Percentiles rank a stretch among this genome's conserved stretches.
Conservation (phyloP, 2,797 vertebrate species). For the Otolemur crassicaudatus region DNA sequence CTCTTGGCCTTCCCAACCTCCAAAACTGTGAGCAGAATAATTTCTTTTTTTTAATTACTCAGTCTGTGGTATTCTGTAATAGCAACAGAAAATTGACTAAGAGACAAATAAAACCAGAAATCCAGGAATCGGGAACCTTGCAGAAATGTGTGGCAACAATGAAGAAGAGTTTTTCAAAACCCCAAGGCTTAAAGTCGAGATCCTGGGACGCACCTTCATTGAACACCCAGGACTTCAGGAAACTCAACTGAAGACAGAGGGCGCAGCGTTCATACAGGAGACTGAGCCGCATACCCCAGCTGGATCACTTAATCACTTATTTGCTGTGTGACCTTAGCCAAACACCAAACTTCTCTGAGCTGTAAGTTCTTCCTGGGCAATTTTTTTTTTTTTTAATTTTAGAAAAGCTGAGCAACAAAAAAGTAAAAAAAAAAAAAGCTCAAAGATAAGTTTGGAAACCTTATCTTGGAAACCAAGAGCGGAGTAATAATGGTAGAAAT, state of each 20-base stretch:
- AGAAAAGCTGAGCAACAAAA: not conserved
- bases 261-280: not conserved
- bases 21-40: not conserved
- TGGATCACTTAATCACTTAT: too few relatives aligned
- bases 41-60: not conserved
- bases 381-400: not conserved
- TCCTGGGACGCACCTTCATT: too few relatives aligned
- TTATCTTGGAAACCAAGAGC: not conserved
- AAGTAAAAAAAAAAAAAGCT: not conserved
- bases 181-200: not conserved
- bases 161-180: not conserved
- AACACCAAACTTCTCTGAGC: not conserved
- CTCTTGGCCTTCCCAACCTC: not conserved
- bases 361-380: not conserved
- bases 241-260: not conserved
- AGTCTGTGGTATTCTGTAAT: not conserved
- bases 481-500: not conserved
- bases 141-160: not conserved
- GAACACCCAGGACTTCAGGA: not conserved
- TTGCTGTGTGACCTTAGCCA: not conserved
- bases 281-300: not conserved
- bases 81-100: not conserved
- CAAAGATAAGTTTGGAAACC: not conserved
- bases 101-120: not conserved
- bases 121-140: not conserved